These are phyloP conservation scores for Stichopus chloronotus DNA, from an alignment of 35 echinoderm and acorn worm genomes.

Conservation along the genomic window DNA sequence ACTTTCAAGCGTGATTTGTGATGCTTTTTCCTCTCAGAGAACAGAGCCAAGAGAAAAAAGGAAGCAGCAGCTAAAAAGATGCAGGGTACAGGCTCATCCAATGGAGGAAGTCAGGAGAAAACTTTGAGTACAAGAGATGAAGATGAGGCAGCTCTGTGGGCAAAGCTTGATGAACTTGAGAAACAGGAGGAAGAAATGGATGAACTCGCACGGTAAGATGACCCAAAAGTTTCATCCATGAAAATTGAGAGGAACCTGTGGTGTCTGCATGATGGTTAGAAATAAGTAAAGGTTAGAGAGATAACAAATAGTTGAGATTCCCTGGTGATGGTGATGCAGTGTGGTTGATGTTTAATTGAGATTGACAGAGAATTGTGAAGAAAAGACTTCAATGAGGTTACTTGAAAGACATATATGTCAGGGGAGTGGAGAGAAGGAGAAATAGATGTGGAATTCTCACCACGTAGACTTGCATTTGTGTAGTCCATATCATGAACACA, in stretches of 20 bases:
- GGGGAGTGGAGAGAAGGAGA: no score
- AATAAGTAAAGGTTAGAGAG: not conserved
- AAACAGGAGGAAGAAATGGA: constrained; percentile 90
- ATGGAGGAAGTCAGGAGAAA: not conserved
- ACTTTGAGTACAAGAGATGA: not conserved
- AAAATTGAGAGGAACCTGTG: not conserved
- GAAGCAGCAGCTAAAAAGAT: not conserved
- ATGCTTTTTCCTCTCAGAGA: constrained; percentile 41
- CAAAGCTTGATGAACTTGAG: constrained; percentile 86
- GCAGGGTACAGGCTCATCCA: not conserved
- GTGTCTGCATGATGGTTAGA: no score
- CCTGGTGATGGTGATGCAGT: not conserved
- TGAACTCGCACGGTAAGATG: constrained; percentile 67
- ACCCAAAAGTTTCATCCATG: not conserved
- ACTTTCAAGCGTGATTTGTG: no score
- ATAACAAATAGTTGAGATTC: not conserved
- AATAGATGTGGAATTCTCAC: no score
- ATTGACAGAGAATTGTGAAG: no score
- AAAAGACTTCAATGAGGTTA: no score
- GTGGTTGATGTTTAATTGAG: not conserved
- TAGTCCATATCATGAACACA: no score
- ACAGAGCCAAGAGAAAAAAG: constrained; percentile 57
- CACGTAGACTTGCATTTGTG: no score
- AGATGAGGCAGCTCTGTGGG: constrained; percentile 71
- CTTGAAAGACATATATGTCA: no score